phyloP scores from a whole-genome alignment of 2,888 invertebrate genomes.

The Chymomyza amoena region DNA sequence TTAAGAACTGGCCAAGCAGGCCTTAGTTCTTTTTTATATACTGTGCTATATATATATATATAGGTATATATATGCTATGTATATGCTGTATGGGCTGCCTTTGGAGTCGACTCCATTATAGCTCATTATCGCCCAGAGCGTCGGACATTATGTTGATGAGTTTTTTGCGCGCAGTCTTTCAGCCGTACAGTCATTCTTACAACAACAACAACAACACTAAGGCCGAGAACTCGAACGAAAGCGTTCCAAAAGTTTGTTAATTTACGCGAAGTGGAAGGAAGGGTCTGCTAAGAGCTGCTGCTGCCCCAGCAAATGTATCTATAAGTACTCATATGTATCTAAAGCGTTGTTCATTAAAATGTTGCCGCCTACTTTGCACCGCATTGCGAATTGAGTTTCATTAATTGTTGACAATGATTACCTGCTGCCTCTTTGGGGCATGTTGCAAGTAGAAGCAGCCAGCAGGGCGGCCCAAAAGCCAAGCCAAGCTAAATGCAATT shows the following conservation, averaged over 20 bases:
- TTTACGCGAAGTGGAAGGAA: neutral
- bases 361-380: slow-evolving; percentile 34
- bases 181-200: slow-evolving; percentile 46
- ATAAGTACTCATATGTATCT: neutral
- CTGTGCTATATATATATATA: slow-evolving; percentile 7
- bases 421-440: slow-evolving; percentile 40
- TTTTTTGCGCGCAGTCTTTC: slow-evolving; percentile 39
- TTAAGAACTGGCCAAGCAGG: slow-evolving; percentile 38
- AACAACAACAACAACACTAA: slow-evolving; percentile 33
- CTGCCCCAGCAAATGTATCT: neutral
- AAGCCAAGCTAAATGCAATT: slow-evolving; percentile 59
- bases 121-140: slow-evolving; percentile 79
- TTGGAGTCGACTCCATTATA: slow-evolving; percentile 74
- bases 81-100: neutral
- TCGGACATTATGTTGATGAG: slow-evolving; percentile 78
- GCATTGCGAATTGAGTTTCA: slow-evolving; percentile 51
- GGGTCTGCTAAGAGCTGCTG: neutral
- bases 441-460: neutral
- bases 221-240: neutral
- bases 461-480: neutral
- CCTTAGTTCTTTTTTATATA: slow-evolving; percentile 10
- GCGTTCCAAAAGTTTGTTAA: neutral
- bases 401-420: slow-evolving; percentile 73
- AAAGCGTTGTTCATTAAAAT: slow-evolving; percentile 58
- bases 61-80: too few species aligned